These are phyloP conservation scores for Pogonocherus hispidulus DNA, from an alignment of 2,888 invertebrate species.

Conservation along the genomic window DNA sequence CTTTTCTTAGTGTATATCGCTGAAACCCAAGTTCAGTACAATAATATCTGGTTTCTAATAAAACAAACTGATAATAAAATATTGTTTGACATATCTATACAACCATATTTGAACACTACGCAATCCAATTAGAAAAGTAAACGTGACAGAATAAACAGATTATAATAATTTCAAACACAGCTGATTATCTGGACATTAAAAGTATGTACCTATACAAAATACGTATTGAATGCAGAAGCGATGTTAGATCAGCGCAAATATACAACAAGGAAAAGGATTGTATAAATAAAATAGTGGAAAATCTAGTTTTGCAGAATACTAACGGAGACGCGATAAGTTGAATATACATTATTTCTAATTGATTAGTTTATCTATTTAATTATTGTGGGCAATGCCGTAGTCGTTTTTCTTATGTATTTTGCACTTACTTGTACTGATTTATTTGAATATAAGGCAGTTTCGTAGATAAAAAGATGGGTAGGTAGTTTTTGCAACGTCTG, in stretches of 20 bases:
- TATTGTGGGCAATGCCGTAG: slow-evolving; percentile 58
- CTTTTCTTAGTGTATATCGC: no score
- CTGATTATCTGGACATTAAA: slow-evolving; percentile 22
- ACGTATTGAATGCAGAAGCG: slow-evolving; percentile 6
- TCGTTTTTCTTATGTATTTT: slow-evolving; percentile 51
- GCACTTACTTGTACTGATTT: slow-evolving; percentile 51
- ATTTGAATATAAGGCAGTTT: slow-evolving; percentile 45
- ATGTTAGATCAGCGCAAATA: not conserved
- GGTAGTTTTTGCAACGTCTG: not conserved
- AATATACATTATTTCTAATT: slow-evolving; percentile 61
- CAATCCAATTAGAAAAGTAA: slow-evolving; percentile 26
- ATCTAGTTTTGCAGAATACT: slow-evolving; percentile 55
- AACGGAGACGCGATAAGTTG: slow-evolving; percentile 54
- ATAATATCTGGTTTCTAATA: no score
- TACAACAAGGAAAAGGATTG: slow-evolving; percentile 26
- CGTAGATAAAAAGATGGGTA: slow-evolving; percentile 32
- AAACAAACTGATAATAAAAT: no score
- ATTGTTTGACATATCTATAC: not conserved
- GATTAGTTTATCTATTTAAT: slow-evolving; percentile 62
- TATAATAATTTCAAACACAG: no score
- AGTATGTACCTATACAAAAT: slow-evolving; percentile 25
- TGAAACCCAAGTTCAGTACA: no score
- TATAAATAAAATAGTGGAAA: slow-evolving; percentile 52
- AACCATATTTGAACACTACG: slow-evolving; percentile 6
- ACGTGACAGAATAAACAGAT: slow-evolving; percentile 27